Evolutionary conservation across 2,113 vertebrate species (phyloP), one percentile per base, ranked within the genome.

Genomic region (Phocoena sinus): DNA sequence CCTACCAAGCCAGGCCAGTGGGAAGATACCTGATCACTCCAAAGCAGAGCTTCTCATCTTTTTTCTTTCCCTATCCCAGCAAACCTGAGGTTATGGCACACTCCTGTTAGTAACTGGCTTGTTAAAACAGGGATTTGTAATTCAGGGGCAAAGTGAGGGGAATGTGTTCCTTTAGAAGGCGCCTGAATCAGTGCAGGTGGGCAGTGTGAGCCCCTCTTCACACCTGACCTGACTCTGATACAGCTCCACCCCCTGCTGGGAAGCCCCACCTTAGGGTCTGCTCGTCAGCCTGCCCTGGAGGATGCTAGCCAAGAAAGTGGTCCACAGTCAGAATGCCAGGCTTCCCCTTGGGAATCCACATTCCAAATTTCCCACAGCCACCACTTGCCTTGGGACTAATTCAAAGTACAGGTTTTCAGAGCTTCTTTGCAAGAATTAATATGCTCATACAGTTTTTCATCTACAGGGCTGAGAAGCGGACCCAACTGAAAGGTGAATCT

Each of bases 1-100:
- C 38, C 63, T 41, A 2, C 36, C 31, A 47, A 23, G 53, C 79
- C 25, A 63, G 79, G 50, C 47, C 1, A 7, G 28, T 44, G 84
- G 74, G 41, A 65, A 81, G 60, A 50, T 18, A 38, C 36, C 21
- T 36, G 73, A 71, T 58, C n/a, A 62, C 58, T 86, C 89, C 80
- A 95, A 76, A 95, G 92, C 56, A 93, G 17, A 74, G 15, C 20
- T 76, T 79, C 68, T 94, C 33, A 18, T 70, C 44, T 65, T 36
- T 83, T 88, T 26, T 50, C 13, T 33, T 44, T 41, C 33, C 26
- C 71, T 15, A 31, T 47, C 28, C 53, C 28, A 91, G 67, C 60
- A 81, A 92, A 87, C 28, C 68, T 31, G 31, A 56, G 92, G 83
- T 71, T 65, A 76, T 28, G 74, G 93, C 36, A n/a, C n/a, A 85